Base-by-base conservation (phyloP, 2,888 invertebrate genomes). In the Cheilosia pagana region DNA sequence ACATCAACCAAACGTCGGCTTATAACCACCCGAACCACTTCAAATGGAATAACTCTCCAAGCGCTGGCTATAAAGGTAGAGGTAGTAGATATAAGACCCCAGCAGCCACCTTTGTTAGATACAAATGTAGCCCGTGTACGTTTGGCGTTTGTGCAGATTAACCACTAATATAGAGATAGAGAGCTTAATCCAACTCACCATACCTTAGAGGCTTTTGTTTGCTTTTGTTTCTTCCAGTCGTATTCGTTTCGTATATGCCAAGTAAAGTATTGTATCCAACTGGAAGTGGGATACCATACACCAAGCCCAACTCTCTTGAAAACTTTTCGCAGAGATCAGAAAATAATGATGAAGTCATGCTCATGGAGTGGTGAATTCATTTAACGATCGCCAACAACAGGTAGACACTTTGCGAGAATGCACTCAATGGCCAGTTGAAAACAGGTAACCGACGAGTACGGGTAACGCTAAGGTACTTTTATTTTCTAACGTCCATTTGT, bases 391-490 rank as follows among this genome's bases (percentile, higher is more conserved):
- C 70, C 85, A 45, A 21, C 48, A 75, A 79, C 85, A 85, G 85
- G 81, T 76, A 85, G 81, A 76, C 67, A 81, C 85, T 21, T 72
- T 81, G 70, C 75, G 60, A 21, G 65, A 76, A 81, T 85, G 71
- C 75, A 76, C 67, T 72, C 67, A 57, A 57, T 67, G 75, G 75
- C 43, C 85, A 85, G 85, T 85, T 75, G 85, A 85, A 85, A 76
- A 81, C 85, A 81, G 81, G 85, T 85, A 85, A 81, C 85, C 81
- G 81, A 81, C 85, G 81, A 79, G 85, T 81, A 81, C 85, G 85
- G 81, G 81, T 83, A 79, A 75, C 68, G 74, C 63, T 65, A 70
- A 83, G 83, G 83, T 83, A 79, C 79, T 75, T 70, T 63, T 35
- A 55, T 48, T 55, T 74, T 62, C 60, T 74, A 63, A 52, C 35